Evolutionary conservation across 2,888 invertebrate species (phyloP).

Genomic region (Azorinus chamasolen): DNA sequence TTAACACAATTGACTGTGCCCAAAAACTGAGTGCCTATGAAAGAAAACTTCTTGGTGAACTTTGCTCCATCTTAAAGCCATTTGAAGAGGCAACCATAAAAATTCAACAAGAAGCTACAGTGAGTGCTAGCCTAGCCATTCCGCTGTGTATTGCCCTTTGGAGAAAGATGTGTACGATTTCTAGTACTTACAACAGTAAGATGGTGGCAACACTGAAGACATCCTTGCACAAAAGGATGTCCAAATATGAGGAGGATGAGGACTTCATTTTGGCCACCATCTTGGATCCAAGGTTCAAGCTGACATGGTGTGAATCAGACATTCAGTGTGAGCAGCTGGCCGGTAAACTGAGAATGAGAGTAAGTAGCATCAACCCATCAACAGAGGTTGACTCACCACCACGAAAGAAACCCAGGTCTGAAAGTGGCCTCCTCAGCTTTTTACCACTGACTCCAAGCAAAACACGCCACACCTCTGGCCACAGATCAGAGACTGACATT

Average conservation of each 20-base stretch:
- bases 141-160: slow-evolving; percentile 23
- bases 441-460: slow-evolving; percentile 15
- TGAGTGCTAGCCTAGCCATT: slow-evolving; percentile 17
- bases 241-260: slow-evolving; percentile 20
- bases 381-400: slow-evolving; percentile 17
- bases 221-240: slow-evolving; percentile 15
- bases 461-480: neutral
- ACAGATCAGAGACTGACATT: slow-evolving; percentile 7
- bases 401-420: slow-evolving; percentile 2
- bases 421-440: slow-evolving; percentile 37
- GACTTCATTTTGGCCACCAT: slow-evolving; percentile 21
- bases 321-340: neutral
- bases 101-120: slow-evolving; percentile 1
- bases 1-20: slow-evolving; percentile 5
- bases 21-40: slow-evolving; percentile 1
- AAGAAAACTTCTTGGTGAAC: slow-evolving; percentile 3
- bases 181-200: slow-evolving; percentile 25
- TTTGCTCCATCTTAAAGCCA: slow-evolving; percentile 10
- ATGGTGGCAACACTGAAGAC: slow-evolving; percentile 27
- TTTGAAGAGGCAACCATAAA: slow-evolving; percentile 17
- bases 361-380: neutral
- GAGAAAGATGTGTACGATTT: slow-evolving; percentile 18
- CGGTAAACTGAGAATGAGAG: neutral
- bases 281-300: slow-evolving; percentile 35
- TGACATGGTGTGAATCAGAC: slow-evolving; percentile 21